A percentile compares a stretch with the other conserved stretches of the same genome.
Evolutionary conservation across 1,140 invertebrate genomes (phyloP).

Genomic region (Mya arenaria): DNA sequence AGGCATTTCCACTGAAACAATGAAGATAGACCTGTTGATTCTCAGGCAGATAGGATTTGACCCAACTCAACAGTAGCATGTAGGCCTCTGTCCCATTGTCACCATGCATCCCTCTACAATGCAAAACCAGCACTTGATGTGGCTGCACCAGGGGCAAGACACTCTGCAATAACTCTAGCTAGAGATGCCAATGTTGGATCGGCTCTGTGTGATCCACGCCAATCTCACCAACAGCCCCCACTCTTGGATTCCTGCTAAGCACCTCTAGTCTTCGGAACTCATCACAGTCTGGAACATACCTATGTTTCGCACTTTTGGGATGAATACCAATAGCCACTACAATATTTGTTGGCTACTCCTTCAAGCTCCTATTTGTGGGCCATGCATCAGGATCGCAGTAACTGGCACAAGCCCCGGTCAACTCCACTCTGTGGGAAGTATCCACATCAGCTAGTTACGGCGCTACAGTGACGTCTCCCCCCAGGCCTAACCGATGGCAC

Average conservation of each 20-base stretch:
- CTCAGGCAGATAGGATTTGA: neutral
- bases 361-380: too few relatives aligned
- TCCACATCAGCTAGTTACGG: too few relatives aligned
- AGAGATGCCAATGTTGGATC: neutral
- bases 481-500: too few relatives aligned
- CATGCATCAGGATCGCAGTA: too few relatives aligned
- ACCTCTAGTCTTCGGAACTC: too few relatives aligned
- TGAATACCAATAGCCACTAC: too few relatives aligned
- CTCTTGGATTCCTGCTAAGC: neutral
- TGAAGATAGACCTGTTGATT: neutral
- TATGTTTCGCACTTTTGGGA: too few relatives aligned
- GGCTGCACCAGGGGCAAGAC: neutral
- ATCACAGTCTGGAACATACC: too few relatives aligned
- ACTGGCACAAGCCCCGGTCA: too few relatives aligned
- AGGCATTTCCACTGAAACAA: constrained; percentile 21
- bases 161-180: neutral
- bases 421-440: too few relatives aligned
- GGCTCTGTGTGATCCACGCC: constrained; percentile 37
- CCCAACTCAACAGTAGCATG: neutral
- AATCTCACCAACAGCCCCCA: neutral
- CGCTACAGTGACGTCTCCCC: too few relatives aligned
- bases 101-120: constrained; percentile 13
- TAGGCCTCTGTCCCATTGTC: constrained; percentile 17
- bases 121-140: constrained; percentile 9
- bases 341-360: too few relatives aligned